Conservation (phyloP, 2,797 vertebrate species). For the Coregonus suidteri region DNA sequence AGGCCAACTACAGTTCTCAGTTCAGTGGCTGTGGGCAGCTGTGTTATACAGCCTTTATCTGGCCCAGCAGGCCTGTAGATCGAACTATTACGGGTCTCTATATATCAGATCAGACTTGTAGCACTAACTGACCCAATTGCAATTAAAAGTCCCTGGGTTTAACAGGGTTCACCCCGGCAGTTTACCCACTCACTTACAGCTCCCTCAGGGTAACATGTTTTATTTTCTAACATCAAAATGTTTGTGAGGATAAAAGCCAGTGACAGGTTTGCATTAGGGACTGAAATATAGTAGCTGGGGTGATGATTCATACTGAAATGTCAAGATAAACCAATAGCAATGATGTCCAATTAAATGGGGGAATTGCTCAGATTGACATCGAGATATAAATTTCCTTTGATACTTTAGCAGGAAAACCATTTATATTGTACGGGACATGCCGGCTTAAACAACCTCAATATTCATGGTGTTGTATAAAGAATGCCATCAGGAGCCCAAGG, state of each 20-base stretch:
- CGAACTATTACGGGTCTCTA: neutral
- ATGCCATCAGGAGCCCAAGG: neutral
- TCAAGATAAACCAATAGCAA: conserved; percentile 1
- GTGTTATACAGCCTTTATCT: neutral
- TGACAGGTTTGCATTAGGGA: neutral
- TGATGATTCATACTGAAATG: neutral
- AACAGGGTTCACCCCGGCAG: neutral
- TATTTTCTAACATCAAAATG: neutral
- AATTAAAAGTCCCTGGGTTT: neutral
- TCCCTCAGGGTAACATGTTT: neutral
- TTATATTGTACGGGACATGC: neutral
- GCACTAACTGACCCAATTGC: neutral
- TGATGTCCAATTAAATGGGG: neutral
- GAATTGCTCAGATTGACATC: neutral
- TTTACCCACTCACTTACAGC: neutral
- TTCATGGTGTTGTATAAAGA: neutral
- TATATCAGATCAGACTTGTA: neutral
- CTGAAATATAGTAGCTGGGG: neutral
- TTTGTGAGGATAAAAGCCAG: neutral
- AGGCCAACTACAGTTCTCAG: neutral
- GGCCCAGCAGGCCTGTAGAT: neutral
- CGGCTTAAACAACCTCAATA: neutral
- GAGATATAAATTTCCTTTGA: neutral
- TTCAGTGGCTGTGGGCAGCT: neutral
- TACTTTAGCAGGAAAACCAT: neutral